Evolutionary conservation across 2,888 invertebrate genomes (phyloP).

Genomic region (Ctenicera cuprea): DNA sequence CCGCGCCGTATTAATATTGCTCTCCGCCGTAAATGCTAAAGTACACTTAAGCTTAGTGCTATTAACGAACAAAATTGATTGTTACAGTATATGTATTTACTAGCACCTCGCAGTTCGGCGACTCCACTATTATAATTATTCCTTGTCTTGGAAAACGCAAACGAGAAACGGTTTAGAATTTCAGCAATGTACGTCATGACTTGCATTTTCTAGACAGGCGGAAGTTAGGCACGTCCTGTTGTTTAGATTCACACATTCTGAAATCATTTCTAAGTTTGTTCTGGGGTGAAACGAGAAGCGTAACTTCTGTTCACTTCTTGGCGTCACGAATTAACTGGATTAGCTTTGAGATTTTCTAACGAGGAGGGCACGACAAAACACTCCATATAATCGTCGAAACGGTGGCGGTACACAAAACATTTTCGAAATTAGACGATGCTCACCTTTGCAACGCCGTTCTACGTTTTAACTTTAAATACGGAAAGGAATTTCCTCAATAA

Average conservation of each 20-base stretch:
- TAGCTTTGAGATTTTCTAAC: slow-evolving; percentile 6
- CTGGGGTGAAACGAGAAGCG: slow-evolving; percentile 2
- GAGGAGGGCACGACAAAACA: not conserved
- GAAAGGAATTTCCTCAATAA: too few relatives aligned
- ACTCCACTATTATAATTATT: slow-evolving; percentile 21
- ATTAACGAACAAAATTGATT: slow-evolving; percentile 45
- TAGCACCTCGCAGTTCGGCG: slow-evolving; percentile 26
- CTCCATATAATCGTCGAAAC: not conserved
- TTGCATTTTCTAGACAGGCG: slow-evolving; percentile 29
- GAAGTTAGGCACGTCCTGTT: slow-evolving; percentile 31
- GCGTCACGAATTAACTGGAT: slow-evolving; percentile 20
- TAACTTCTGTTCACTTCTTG: slow-evolving; percentile 22
- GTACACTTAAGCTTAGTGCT: slow-evolving; percentile 39
- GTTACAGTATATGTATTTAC: slow-evolving; percentile 38
- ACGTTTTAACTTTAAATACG: too few relatives aligned
- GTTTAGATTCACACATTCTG: slow-evolving; percentile 23
- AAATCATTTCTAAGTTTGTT: slow-evolving; percentile 27
- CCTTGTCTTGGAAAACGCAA: slow-evolving; percentile 22
- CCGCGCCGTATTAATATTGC: slow-evolving; percentile 41
- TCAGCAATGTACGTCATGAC: slow-evolving; percentile 35
- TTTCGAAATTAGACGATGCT: too few relatives aligned
- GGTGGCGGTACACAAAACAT: not conserved
- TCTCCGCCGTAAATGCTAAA: slow-evolving; percentile 39
- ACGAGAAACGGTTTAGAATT: slow-evolving; percentile 23
- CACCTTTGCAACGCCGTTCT: too few relatives aligned